Evolutionary conservation across 2,888 invertebrate species (phyloP).

Genomic region (Eilema sororculum): DNA sequence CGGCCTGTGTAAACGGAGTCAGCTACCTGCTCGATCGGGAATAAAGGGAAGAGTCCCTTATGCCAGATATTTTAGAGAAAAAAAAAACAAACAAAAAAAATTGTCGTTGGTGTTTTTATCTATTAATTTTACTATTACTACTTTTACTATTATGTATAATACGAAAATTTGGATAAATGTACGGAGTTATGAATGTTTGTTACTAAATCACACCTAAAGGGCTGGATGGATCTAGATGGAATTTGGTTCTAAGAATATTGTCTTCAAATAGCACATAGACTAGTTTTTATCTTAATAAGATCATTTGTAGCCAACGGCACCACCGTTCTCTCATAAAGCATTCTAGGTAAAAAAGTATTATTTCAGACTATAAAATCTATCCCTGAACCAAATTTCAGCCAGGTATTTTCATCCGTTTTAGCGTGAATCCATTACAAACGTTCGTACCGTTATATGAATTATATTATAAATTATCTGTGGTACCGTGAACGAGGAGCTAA

Average conservation of each 20-base stretch:
- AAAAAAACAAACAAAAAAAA: conserved; percentile 23
- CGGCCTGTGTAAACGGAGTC: conserved; percentile 42
- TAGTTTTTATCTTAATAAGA: no score
- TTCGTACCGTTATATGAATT: no score
- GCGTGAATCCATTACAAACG: no score
- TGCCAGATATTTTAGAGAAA: conserved; percentile 31
- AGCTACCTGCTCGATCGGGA: conserved; percentile 49
- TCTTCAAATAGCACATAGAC: no score
- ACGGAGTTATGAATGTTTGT: not conserved
- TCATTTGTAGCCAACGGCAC: no score
- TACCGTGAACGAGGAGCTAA: no score
- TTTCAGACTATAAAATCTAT: no score
- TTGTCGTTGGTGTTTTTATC: conserved; percentile 37
- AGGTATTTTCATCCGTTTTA: no score
- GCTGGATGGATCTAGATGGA: not conserved
- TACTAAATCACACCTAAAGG: not conserved
- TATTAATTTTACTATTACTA: conserved; percentile 1
- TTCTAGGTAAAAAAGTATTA: no score
- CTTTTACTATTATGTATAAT: not conserved
- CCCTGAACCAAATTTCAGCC: no score
- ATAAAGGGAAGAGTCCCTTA: conserved; percentile 32
- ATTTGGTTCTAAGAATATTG: not conserved
- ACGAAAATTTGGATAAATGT: not conserved
- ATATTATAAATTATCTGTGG: no score
- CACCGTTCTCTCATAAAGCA: no score